phyloP scores from a whole-genome alignment of 1,140 invertebrate genomes.

The Lucilia cuprina region DNA sequence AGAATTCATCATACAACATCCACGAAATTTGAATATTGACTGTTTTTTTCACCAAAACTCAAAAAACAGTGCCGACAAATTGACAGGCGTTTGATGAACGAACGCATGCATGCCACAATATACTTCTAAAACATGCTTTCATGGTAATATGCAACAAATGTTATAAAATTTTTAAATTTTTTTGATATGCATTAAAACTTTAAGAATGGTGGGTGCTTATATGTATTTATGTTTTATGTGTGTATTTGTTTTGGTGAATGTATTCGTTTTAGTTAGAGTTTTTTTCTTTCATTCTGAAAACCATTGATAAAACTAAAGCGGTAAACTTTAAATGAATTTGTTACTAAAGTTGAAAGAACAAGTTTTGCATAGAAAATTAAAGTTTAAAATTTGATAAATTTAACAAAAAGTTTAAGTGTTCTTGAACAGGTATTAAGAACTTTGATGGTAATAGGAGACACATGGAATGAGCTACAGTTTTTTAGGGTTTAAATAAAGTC shows the following conservation, averaged over 20 bases:
- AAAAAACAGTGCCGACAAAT: slow-evolving; percentile 26
- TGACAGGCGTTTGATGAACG: slow-evolving; percentile 32
- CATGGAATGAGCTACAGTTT: too few relatives aligned
- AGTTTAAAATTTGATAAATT: not conserved
- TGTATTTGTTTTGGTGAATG: not conserved
- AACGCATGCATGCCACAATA: slow-evolving; percentile 17
- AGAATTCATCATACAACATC: not conserved
- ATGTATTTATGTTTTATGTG: not conserved
- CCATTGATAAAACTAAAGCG: slow-evolving; percentile 21
- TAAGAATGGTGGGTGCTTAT: slow-evolving; percentile 6
- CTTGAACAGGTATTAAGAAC: too few relatives aligned
- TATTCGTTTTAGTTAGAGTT: not conserved
- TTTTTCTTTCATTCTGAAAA: not conserved
- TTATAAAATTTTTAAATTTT: not conserved
- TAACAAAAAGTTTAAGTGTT: not conserved
- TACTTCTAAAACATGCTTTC: not conserved
- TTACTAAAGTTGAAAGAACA: slow-evolving; percentile 9
- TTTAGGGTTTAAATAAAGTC: not conserved
- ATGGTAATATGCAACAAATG: slow-evolving; percentile 10
- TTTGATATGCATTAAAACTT: not conserved
- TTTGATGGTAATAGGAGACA: too few relatives aligned
- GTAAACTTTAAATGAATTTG: slow-evolving; percentile 26
- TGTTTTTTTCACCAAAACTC: not conserved
- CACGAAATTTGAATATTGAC: not conserved
- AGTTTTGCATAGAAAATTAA: slow-evolving; percentile 23